A percentile compares a stretch with the other conserved stretches of the same genome.
phyloP scores from a whole-genome alignment of 2,113 vertebrate genomes.

The Pelmatolapia mariae region DNA sequence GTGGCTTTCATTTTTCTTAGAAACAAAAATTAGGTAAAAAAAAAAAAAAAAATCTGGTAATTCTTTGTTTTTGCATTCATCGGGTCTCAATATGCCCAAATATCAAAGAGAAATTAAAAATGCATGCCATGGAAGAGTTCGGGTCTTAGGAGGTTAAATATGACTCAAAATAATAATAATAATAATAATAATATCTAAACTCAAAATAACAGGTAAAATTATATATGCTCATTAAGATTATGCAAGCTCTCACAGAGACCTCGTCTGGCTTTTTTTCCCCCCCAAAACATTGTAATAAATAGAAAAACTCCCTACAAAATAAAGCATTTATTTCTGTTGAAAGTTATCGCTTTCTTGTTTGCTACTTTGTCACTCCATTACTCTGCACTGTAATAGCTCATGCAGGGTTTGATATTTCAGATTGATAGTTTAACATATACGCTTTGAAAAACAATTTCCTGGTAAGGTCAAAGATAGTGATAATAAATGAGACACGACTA shows the following conservation, averaged over 20 bases:
- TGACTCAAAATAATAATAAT: too few relatives aligned
- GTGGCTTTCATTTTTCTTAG: too few relatives aligned
- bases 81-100: too few relatives aligned
- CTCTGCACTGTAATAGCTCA: constrained; percentile 6
- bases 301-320: background rate
- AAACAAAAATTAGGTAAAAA: too few relatives aligned
- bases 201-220: background rate
- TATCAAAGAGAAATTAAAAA: too few relatives aligned
- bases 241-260: background rate
- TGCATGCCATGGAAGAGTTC: too few relatives aligned
- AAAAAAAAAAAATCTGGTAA: too few relatives aligned
- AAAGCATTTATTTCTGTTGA: constrained; percentile 18
- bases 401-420: constrained; percentile 35
- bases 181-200: background rate
- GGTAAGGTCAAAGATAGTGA: constrained; percentile 39
- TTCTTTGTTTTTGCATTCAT: too few relatives aligned
- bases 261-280: background rate
- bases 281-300: background rate
- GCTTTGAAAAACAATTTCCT: constrained; percentile 42
- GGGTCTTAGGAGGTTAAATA: too few relatives aligned
- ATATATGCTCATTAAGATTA: background rate
- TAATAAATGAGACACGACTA: constrained; percentile 23
- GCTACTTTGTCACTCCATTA: constrained; percentile 18
- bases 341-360: constrained; percentile 28
- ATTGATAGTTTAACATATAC: constrained; percentile 33